Conservation (phyloP, 2,888 invertebrate genomes). For the Heliothis peltigera region DNA sequence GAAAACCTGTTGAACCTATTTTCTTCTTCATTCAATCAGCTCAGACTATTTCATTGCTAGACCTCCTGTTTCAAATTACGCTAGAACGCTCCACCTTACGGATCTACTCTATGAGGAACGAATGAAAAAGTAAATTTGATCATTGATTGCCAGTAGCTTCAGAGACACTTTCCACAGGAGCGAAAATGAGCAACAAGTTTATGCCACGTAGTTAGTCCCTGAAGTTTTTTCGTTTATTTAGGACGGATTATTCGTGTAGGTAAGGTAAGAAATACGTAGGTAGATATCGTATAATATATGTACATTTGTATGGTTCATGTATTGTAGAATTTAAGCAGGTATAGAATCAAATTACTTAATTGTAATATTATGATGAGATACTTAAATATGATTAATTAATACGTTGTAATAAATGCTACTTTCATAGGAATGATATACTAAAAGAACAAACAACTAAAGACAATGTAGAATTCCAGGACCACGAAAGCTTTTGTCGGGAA, state of each 20-base stretch:
- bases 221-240: conserved; percentile 40
- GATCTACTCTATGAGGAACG: too few species aligned
- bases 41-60: too few species aligned
- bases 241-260: conserved; percentile 45
- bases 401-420: background rate
- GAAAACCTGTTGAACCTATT: too few species aligned
- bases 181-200: conserved; percentile 18
- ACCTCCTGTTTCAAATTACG: too few species aligned
- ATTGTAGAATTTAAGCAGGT: too few species aligned
- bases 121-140: background rate
- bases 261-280: conserved; percentile 32
- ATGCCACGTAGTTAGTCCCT: conserved; percentile 20
- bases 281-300: conserved; percentile 25
- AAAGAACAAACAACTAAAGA: background rate
- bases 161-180: background rate
- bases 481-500: conserved; percentile 11
- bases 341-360: too few species aligned
- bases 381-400: background rate
- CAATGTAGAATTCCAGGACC: background rate
- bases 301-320: too few species aligned
- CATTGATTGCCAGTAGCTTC: too few species aligned
- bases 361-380: too few species aligned
- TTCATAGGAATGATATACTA: too few species aligned
- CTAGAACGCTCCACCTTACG: too few species aligned
- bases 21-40: too few species aligned